phyloP scores from a whole-genome alignment of 2,888 invertebrate genomes.

The Caenorhabditis zanzibari region DNA sequence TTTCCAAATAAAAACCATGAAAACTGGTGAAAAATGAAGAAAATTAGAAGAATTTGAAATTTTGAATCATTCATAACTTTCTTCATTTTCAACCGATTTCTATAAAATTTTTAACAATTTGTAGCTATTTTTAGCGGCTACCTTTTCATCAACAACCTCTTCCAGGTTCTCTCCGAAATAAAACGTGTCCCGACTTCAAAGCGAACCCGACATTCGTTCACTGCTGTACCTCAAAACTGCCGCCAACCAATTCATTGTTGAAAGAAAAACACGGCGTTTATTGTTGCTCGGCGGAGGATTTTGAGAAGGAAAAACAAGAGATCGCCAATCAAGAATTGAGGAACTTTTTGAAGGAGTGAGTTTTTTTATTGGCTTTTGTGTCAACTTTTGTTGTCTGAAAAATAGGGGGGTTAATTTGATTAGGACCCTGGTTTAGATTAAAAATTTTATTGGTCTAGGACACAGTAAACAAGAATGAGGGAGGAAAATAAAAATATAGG shows the following conservation, averaged over 20 bases:
- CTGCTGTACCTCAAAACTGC: conserved; percentile 72
- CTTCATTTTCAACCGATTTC: background rate
- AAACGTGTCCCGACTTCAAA: conserved; percentile 75
- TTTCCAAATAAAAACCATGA: no score
- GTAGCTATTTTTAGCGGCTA: background rate
- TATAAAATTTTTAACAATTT: background rate
- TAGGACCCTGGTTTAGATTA: no score
- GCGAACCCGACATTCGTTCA: conserved; percentile 64
- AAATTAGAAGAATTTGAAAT: conserved; percentile 18
- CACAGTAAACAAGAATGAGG: no score
- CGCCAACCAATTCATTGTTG: conserved; percentile 60
- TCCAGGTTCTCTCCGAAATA: conserved; percentile 61
- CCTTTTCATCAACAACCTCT: background rate
- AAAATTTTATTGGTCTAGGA: no score
- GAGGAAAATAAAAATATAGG: no score
- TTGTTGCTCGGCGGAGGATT: conserved; percentile 69
- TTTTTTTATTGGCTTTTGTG: background rate
- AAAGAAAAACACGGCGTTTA: conserved; percentile 70
- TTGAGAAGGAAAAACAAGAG: conserved; percentile 70
- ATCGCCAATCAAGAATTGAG: conserved; percentile 67
- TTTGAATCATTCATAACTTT: conserved; percentile 7
- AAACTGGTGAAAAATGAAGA: background rate
- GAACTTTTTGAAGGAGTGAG: conserved; percentile 71
- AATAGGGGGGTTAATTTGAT: no score
- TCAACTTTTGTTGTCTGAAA: background rate